Percentiles rank a stretch among this genome's conserved stretches.
phyloP scores from a whole-genome alignment of 2,888 invertebrate genomes.

The Ichneumoninae sp. region DNA sequence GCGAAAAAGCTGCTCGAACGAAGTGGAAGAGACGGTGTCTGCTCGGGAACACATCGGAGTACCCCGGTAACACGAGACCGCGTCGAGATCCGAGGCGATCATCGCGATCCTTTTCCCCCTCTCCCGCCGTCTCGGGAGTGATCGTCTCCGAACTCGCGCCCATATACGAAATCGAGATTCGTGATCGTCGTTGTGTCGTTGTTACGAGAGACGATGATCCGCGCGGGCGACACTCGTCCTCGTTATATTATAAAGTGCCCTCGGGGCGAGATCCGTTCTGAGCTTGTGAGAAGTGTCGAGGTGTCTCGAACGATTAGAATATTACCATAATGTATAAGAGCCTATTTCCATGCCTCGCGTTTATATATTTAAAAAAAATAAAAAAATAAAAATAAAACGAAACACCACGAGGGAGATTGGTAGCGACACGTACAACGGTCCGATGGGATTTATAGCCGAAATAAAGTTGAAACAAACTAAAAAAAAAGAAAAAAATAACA shows the following conservation, averaged over 20 bases:
- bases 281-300: slow-evolving; percentile 77
- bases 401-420: neutral
- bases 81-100: slow-evolving; percentile 64
- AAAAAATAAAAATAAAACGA: neutral
- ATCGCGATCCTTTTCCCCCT: slow-evolving; percentile 65
- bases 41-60: slow-evolving; percentile 52
- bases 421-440: slow-evolving; percentile 23
- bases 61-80: slow-evolving; percentile 77
- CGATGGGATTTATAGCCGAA: slow-evolving; percentile 31
- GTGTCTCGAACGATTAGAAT: slow-evolving; percentile 81
- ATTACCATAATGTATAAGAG: slow-evolving; percentile 75
- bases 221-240: slow-evolving; percentile 68
- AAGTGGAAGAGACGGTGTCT: slow-evolving; percentile 80
- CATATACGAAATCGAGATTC: slow-evolving; percentile 79
- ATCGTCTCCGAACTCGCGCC: slow-evolving; percentile 59
- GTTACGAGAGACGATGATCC: slow-evolving; percentile 60
- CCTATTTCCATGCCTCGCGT: slow-evolving; percentile 31
- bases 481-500: neutral
- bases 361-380: slow-evolving; percentile 2
- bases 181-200: slow-evolving; percentile 55
- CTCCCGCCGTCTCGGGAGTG: slow-evolving; percentile 49
- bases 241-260: slow-evolving; percentile 57
- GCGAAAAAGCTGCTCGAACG: slow-evolving; percentile 80
- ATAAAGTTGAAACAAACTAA: slow-evolving; percentile 21
- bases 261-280: slow-evolving; percentile 27